Percentiles rank a stretch among this genome's conserved stretches.
These are phyloP conservation scores for Brachyptera putata DNA, from an alignment of 2,888 invertebrate genomes.

Conservation along the genomic window DNA sequence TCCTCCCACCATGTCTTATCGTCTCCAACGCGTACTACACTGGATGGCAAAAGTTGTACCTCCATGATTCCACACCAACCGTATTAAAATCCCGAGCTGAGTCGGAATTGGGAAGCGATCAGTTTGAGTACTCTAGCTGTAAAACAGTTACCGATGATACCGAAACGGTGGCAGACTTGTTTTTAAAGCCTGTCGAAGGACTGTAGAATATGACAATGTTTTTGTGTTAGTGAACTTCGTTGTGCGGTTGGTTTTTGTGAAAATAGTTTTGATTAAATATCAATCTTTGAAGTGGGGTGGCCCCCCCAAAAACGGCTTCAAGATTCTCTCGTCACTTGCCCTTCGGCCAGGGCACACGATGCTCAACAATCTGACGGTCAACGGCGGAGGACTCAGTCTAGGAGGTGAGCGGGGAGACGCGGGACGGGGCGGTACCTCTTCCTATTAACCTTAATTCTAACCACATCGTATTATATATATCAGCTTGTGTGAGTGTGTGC, in stretches of 20 bases:
- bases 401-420: conserved; percentile 36
- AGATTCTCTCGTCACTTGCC: conserved; percentile 35
- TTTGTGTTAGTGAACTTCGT: no score
- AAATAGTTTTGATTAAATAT: neutral
- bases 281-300: no score
- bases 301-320: no score
- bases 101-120: conserved; percentile 15
- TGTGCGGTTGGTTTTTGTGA: neutral
- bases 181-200: neutral
- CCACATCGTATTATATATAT: conserved; percentile 1
- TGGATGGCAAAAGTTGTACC: conserved; percentile 26
- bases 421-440: conserved; percentile 17
- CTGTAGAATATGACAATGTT: no score
- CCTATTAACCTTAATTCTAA: conserved; percentile 8
- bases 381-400: conserved; percentile 37
- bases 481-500: no score
- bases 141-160: no score
- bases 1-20: conserved; percentile 1
- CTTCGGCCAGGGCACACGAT: conserved; percentile 35
- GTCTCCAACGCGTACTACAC: neutral
- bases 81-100: conserved; percentile 26
- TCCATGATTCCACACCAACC: conserved; percentile 25
- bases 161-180: no score
- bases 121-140: neutral
- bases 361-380: conserved; percentile 41